These are phyloP conservation scores for Brachyistius frenatus DNA, from an alignment of 2,113 vertebrate genomes.

Conservation along the genomic window DNA sequence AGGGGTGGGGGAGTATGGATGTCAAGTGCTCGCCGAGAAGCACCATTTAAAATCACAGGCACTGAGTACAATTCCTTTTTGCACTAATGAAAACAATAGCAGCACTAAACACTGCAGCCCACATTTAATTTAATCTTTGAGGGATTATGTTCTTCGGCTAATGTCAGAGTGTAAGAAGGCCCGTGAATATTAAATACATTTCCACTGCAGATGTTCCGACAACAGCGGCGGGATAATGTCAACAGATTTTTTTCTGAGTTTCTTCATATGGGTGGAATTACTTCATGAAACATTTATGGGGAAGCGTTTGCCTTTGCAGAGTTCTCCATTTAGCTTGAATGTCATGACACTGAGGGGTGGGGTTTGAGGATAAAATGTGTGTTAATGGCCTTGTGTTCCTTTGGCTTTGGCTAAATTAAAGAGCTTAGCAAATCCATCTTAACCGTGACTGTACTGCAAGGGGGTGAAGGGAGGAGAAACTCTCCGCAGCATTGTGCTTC, in stretches of 20 bases:
- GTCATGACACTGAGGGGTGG: constrained; percentile 61
- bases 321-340: constrained; percentile 72
- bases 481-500: constrained; percentile 15
- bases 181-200: constrained; percentile 83
- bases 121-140: constrained; percentile 85
- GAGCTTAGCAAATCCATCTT: constrained; percentile 69
- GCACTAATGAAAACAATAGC: constrained; percentile 84
- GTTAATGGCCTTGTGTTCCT: constrained; percentile 77
- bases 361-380: constrained; percentile 51
- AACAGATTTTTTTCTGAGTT: constrained; percentile 81
- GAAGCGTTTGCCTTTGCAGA: constrained; percentile 52
- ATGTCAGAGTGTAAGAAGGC: constrained; percentile 75
- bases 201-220: constrained; percentile 80
- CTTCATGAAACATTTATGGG: constrained; percentile 65
- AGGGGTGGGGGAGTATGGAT: constrained; percentile 53
- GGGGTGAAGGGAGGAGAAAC: constrained; percentile 11
- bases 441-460: constrained; percentile 32
- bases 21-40: constrained; percentile 55
- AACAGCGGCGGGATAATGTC: constrained; percentile 76
- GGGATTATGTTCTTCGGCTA: constrained; percentile 82
- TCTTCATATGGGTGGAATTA: constrained; percentile 84
- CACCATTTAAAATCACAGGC: constrained; percentile 67
- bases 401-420: constrained; percentile 68
- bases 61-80: constrained; percentile 76
- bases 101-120: constrained; percentile 80